Conservation (phyloP, 30 jellyfish, hydroid and myxozoan species). For the Mastigias papua region DNA sequence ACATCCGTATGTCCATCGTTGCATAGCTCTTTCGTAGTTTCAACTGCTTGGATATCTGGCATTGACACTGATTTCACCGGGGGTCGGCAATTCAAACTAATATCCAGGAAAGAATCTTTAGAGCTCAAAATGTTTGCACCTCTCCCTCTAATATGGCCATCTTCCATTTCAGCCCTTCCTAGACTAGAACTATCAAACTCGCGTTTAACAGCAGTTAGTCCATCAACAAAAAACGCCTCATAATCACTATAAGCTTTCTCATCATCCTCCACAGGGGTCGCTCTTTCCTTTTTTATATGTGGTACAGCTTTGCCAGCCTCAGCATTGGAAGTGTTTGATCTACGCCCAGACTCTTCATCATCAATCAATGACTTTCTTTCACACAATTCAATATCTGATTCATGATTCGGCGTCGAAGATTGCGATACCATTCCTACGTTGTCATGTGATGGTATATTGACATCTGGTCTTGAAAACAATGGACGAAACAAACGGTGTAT, state of each 20-base stretch:
- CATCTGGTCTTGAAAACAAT: constrained; percentile 2
- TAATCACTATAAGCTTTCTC: constrained; percentile 17
- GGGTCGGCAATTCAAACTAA: constrained; percentile 19
- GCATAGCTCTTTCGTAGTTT: not conserved
- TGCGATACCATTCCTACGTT: not conserved
- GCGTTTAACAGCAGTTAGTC: not conserved
- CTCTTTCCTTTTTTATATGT: constrained; percentile 55
- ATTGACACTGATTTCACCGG: constrained; percentile 56
- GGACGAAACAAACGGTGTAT: constrained; percentile 55
- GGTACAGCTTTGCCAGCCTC: constrained; percentile 32
- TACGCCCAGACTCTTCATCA: not conserved
- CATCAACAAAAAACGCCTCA: constrained; percentile 26
- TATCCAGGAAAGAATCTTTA: constrained; percentile 10
- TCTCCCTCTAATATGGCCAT: not conserved
- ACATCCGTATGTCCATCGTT: constrained; percentile 1
- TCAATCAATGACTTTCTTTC: constrained; percentile 57
- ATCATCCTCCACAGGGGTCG: constrained; percentile 33
- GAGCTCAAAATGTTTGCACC: constrained; percentile 5
- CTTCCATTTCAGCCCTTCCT: constrained; percentile 35
- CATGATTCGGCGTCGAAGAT: constrained; percentile 19
- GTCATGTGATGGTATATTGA: not conserved
- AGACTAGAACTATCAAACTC: constrained; percentile 33
- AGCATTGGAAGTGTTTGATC: not conserved
- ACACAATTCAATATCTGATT: constrained; percentile 8
- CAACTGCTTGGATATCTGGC: constrained; percentile 70